phyloP scores from a whole-genome alignment of 2,797 vertebrate genomes.

The Channa striata region DNA sequence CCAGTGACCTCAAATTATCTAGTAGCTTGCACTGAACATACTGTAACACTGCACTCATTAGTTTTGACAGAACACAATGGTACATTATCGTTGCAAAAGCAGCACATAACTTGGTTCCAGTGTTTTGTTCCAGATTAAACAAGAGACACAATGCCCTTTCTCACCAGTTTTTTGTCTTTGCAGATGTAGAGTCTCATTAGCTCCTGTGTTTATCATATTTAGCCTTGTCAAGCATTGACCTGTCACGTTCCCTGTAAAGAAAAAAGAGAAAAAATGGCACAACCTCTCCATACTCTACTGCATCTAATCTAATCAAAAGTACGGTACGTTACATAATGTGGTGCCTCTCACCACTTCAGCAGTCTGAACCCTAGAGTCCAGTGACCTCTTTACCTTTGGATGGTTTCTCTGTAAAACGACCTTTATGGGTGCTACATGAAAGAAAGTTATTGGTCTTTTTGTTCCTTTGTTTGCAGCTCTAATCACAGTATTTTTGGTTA shows the following conservation, averaged over 20 bases:
- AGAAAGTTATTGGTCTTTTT: background rate
- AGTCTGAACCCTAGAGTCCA: conserved; percentile 10
- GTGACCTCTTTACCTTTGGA: conserved; percentile 25
- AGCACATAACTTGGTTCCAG: background rate
- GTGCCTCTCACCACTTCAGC: conserved; percentile 5
- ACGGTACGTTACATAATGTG: background rate
- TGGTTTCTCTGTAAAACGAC: conserved; percentile 4
- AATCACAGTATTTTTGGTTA: conserved; percentile 9
- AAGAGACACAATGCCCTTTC: background rate
- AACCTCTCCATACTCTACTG: background rate
- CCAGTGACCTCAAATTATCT: conserved; percentile 1
- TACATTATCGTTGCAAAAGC: background rate
- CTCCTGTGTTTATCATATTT: background rate
- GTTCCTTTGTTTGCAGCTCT: background rate
- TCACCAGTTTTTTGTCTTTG: conserved; percentile 1
- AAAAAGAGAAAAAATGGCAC: background rate
- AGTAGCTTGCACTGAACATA: background rate
- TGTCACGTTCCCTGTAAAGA: background rate
- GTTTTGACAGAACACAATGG: conserved; percentile 1
- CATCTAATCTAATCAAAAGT: conserved; percentile 10
- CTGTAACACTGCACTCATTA: conserved; percentile 22
- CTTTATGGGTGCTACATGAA: conserved; percentile 9
- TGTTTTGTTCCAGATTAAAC: background rate
- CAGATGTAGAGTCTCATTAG: background rate
- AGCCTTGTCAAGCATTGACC: conserved; percentile 1